These are phyloP conservation scores for Myioborus melanocephalus DNA, from an alignment of 2,797 vertebrate genomes.

Conservation along the genomic window DNA sequence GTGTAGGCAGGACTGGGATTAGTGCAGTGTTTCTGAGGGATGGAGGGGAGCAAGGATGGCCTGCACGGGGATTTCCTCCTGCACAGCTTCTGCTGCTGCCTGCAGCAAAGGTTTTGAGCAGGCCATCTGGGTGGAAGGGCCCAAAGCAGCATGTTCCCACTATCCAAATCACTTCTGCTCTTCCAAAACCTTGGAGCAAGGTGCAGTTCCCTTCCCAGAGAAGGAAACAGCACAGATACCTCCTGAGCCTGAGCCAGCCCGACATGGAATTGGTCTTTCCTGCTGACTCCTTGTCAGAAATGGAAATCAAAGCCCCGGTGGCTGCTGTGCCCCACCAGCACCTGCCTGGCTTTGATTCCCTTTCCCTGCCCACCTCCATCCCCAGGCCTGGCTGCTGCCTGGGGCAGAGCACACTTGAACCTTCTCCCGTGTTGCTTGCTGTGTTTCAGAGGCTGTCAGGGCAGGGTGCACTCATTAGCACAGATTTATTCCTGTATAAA, in stretches of 20 bases:
- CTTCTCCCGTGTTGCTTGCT: not conserved
- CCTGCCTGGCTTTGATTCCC: not conserved
- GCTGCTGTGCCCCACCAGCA: not conserved
- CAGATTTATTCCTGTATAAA: slow-evolving; percentile 65
- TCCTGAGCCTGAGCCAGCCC: not conserved
- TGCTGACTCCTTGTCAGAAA: not conserved
- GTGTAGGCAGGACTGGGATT: slow-evolving; percentile 24
- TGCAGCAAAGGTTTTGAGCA: not conserved
- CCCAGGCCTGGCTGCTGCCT: not conserved
- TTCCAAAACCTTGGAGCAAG: not conserved
- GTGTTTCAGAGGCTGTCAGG: slow-evolving; percentile 13
- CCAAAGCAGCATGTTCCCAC: not conserved
- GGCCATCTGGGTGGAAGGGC: not conserved
- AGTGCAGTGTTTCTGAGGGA: slow-evolving; percentile 18
- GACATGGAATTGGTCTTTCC: not conserved
- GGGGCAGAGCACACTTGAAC: accelerated
- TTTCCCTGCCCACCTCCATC: not conserved
- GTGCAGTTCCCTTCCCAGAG: not conserved
- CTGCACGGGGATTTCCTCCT: not conserved
- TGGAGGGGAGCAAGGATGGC: not conserved
- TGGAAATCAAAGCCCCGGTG: not conserved
- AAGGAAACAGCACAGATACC: not conserved
- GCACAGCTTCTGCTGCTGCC: not conserved
- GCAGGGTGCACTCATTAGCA: slow-evolving; percentile 47
- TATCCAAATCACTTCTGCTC: accelerated